A percentile compares a stretch with the other conserved stretches of the same genome.
Evolutionary conservation across 2,797 vertebrate genomes (phyloP).

Genomic region (Propithecus deckenii): DNA sequence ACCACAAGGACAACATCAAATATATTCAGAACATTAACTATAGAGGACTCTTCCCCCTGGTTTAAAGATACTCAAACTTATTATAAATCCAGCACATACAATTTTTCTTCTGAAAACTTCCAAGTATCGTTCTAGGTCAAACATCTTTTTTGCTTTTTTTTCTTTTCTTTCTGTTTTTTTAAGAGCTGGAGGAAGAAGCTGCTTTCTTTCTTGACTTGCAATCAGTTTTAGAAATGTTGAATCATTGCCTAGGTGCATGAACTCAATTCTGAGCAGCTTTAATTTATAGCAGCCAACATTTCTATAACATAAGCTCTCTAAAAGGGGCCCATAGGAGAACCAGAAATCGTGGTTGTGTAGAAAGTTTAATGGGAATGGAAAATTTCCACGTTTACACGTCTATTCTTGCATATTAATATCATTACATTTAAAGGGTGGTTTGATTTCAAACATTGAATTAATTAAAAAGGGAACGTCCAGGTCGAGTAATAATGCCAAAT

Average conservation of each 20-base stretch:
- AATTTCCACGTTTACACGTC: slow-evolving; percentile 79
- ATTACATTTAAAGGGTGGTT: slow-evolving; percentile 79
- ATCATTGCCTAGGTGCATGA: slow-evolving; percentile 70
- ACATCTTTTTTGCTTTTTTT: not conserved
- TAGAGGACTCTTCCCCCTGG: not conserved
- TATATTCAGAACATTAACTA: not conserved
- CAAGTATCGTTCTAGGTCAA: not conserved
- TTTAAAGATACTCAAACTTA: slow-evolving; percentile 35
- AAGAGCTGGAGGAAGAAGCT: slow-evolving; percentile 10
- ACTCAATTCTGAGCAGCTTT: slow-evolving; percentile 68
- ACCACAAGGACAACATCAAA: slow-evolving; percentile 16
- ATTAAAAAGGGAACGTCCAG: slow-evolving; percentile 63
- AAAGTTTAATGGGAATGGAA: slow-evolving; percentile 82
- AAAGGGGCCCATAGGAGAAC: slow-evolving; percentile 73
- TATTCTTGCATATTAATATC: slow-evolving; percentile 81
- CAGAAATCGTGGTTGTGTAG: slow-evolving; percentile 77
- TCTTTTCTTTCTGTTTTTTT: not conserved
- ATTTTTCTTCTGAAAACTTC: slow-evolving; percentile 18
- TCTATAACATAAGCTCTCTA: slow-evolving; percentile 68
- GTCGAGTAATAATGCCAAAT: slow-evolving; percentile 51
- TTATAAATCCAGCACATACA: not conserved
- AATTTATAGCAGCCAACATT: slow-evolving; percentile 59
- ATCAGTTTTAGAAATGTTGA: slow-evolving; percentile 77
- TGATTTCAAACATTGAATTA: slow-evolving; percentile 81
- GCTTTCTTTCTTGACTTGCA: slow-evolving; percentile 67